Evolutionary conservation across 2,888 invertebrate species (phyloP).

Genomic region (Cephus rjabovi): DNA sequence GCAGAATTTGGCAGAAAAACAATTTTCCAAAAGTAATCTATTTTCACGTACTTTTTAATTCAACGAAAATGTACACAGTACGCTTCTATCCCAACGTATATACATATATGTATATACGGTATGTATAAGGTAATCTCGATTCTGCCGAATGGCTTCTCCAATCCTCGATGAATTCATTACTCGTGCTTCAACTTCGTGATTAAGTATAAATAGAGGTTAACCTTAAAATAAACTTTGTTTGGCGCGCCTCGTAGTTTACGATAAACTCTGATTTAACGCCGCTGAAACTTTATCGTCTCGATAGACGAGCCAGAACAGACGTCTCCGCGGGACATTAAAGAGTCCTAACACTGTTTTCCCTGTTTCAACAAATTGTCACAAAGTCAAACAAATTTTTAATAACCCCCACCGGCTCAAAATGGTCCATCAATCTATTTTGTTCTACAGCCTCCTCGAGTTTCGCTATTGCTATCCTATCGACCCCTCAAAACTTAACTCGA

Average conservation of each 20-base stretch:
- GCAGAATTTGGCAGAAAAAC: background rate
- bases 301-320: background rate
- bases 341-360: background rate
- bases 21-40: background rate
- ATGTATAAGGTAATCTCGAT: background rate
- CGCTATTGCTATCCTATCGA: background rate
- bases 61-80: no score
- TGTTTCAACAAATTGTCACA: background rate
- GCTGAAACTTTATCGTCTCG: background rate
- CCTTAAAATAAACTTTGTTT: constrained; percentile 26
- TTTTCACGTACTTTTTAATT: background rate
- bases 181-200: background rate
- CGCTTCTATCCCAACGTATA: no score
- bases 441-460: background rate
- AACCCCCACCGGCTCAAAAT: background rate
- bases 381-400: background rate
- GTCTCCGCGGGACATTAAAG: background rate
- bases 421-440: background rate
- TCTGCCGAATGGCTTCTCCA: background rate
- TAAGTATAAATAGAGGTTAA: constrained; percentile 20
- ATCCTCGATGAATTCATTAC: background rate
- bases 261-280: constrained; percentile 26
- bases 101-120: background rate
- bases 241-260: constrained; percentile 23
- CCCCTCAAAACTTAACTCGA: background rate